These are phyloP conservation scores for Acropora yongei DNA, from an alignment of 64 coral and sea anemone species.

Conservation along the genomic window DNA sequence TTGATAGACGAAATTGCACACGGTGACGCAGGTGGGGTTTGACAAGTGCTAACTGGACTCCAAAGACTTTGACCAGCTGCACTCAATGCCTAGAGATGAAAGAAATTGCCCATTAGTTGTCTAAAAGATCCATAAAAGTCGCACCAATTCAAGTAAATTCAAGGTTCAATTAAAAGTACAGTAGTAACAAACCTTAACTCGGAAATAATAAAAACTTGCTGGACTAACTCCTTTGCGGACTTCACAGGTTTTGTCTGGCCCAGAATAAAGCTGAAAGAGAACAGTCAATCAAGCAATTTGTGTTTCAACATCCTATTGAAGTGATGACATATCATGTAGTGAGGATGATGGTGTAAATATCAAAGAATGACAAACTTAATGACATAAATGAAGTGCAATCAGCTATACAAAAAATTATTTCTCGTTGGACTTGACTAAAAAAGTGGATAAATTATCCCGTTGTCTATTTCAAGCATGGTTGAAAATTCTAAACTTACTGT, in stretches of 20 bases:
- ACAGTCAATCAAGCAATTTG: not conserved
- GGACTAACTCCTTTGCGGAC: constrained; percentile 83
- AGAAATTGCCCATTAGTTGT: not conserved
- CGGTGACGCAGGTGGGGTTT: constrained; percentile 90
- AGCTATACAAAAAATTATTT: too few relatives aligned
- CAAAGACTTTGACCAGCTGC: constrained; percentile 80
- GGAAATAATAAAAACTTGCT: constrained; percentile 88
- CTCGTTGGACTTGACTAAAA: too few relatives aligned
- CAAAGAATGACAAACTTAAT: too few relatives aligned
- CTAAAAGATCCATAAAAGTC: too few relatives aligned
- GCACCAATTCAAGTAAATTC: too few relatives aligned
- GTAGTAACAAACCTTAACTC: constrained; percentile 80
- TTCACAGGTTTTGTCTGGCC: constrained; percentile 83
- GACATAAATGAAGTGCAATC: too few relatives aligned
- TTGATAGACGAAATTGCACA: constrained; percentile 77
- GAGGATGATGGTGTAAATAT: too few relatives aligned
- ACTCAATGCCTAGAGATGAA: constrained; percentile 76
- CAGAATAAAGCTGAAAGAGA: constrained; percentile 76
- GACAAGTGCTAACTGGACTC: constrained; percentile 90
- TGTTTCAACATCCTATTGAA: too few relatives aligned
- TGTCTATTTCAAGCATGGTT: not conserved
- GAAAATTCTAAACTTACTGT: not conserved
- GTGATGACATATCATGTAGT: too few relatives aligned
- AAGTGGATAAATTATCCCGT: too few relatives aligned
- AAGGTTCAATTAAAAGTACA: too few relatives aligned